phyloP scores from a whole-genome alignment of 2,888 invertebrate species.

The Tetheella fluctuosa region DNA sequence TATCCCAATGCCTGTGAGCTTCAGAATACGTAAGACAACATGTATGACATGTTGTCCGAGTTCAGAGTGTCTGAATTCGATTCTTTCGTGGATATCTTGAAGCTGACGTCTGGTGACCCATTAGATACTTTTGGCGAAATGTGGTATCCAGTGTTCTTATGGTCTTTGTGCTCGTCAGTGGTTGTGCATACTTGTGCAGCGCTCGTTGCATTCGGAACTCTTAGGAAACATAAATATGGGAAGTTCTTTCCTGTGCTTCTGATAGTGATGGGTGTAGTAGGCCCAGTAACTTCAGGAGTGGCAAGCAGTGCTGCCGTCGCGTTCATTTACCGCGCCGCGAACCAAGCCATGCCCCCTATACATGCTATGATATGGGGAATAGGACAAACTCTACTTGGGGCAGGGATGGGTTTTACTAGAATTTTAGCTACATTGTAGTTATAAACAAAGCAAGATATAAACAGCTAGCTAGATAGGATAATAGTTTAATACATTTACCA shows the following conservation, averaged over 20 bases:
- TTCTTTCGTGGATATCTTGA: conserved; percentile 88
- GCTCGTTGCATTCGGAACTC: conserved; percentile 94
- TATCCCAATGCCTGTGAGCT: conserved; percentile 76
- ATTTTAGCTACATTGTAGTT: conserved; percentile 95
- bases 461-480: conserved; percentile 24
- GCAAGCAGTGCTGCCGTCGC: conserved; percentile 96
- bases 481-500: conserved; percentile 12
- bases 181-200: conserved; percentile 96
- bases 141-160: conserved; percentile 98
- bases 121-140: conserved; percentile 93
- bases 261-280: conserved; percentile 94
- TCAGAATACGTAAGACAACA: conserved; percentile 68
- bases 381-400: conserved; percentile 95
- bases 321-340: conserved; percentile 96
- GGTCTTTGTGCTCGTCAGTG: conserved; percentile 97
- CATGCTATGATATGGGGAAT: conserved; percentile 98
- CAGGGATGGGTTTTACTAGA: conserved; percentile 95
- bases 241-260: conserved; percentile 96
- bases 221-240: conserved; percentile 97
- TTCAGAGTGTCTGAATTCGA: conserved; percentile 85
- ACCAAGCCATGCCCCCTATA: conserved; percentile 94
- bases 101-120: conserved; percentile 86
- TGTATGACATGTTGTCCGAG: conserved; percentile 85
- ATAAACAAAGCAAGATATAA: conserved; percentile 22
- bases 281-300: conserved; percentile 94